Base-by-base conservation (phyloP, 2,113 vertebrate genomes). In the Tragelaphus imberbis region DNA sequence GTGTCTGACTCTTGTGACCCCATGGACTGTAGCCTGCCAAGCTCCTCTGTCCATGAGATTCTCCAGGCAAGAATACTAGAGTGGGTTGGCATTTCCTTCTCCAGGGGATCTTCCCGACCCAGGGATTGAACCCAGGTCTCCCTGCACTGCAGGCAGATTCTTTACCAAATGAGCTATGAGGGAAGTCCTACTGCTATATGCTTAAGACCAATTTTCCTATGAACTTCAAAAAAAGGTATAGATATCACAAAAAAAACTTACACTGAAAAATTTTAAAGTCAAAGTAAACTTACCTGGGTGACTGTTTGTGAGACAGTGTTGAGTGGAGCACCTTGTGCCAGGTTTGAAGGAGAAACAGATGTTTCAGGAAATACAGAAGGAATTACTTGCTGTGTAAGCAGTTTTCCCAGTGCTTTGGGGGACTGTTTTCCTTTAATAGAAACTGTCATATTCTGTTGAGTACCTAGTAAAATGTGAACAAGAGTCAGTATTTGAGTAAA, bases 261-360 rank as follows among this genome's bases (percentile, higher is more conserved):
- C 7, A 55, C 0, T 71, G 28, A 88, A 90, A n/a, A 49, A 71
- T 63, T 95, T 95, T 30, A 91, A 92, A 95, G 85, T 8, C 14
- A 55, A 4, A 65, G 61, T 53, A 28, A 82, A 98, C 99, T 98
- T 98, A 99, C 99, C 97, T 99, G 99, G 36, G 95, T 95, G 79
- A 97, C 87, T 36, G 98, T 95, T 79, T 98, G 98, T 88, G 98
- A 96, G 80, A 98, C 47, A 92, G 98, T 97, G 68, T 77, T 97
- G 36, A 97, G 55, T 65, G 96, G 97, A 49, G 97, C 92, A 9
- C 97, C 84, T 13, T 98, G 98, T 81, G 98, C 88, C 77, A 93
- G 53, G 84, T 98, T 97, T 87, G 97, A 92, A 95, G 98, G 96
- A 47, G 98, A 90, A 63, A 96, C 14, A 27, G 96, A 88, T 58